A percentile compares a stretch with the other conserved stretches of the same genome.
Evolutionary conservation across 2,888 invertebrate species (phyloP).

Genomic region (Drosophila cyrtoloma): DNA sequence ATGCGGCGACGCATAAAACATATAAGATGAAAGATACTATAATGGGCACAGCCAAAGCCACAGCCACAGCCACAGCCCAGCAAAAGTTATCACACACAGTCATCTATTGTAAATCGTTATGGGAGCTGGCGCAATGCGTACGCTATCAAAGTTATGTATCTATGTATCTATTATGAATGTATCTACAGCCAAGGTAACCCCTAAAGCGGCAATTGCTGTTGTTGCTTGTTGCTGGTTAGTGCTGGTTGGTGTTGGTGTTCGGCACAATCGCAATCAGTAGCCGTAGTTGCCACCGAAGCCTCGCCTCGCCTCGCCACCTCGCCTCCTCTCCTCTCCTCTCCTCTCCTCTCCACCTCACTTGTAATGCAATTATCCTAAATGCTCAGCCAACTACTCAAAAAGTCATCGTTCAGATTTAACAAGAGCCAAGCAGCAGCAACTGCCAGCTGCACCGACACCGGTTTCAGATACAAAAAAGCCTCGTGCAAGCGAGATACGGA

Average conservation of each 20-base stretch:
- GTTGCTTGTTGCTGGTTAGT: conserved; percentile 11
- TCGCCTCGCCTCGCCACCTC: conserved; percentile 5
- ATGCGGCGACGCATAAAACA: conserved; percentile 54
- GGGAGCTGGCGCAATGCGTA: conserved; percentile 76
- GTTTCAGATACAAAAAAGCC: conserved; percentile 62
- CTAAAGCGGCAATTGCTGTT: conserved; percentile 3
- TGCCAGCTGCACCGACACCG: conserved; percentile 66
- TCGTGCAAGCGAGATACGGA: conserved; percentile 50
- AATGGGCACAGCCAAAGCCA: no score
- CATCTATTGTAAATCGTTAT: conserved; percentile 25
- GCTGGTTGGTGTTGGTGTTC: conserved; percentile 21
- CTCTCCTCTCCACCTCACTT: conserved; percentile 8
- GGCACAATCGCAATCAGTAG: conserved; percentile 60
- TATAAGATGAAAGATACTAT: conserved; percentile 56
- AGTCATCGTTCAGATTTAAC: conserved; percentile 83
- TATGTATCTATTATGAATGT: conserved; percentile 37
- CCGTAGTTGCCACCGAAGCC: conserved; percentile 44
- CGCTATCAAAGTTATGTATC: conserved; percentile 46
- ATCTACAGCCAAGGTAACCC: conserved; percentile 31
- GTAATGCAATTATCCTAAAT: conserved; percentile 83
- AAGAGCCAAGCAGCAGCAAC: conserved; percentile 67
- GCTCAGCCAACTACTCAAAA: conserved; percentile 83
- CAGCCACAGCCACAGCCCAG: conserved; percentile 31
- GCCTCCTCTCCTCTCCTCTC: not conserved
- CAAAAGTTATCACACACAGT: conserved; percentile 1